Evolutionary conservation across 2,113 vertebrate species (phyloP), one percentile per base, ranked within the genome.

Genomic region (Campylorhamphus procurvoides): DNA sequence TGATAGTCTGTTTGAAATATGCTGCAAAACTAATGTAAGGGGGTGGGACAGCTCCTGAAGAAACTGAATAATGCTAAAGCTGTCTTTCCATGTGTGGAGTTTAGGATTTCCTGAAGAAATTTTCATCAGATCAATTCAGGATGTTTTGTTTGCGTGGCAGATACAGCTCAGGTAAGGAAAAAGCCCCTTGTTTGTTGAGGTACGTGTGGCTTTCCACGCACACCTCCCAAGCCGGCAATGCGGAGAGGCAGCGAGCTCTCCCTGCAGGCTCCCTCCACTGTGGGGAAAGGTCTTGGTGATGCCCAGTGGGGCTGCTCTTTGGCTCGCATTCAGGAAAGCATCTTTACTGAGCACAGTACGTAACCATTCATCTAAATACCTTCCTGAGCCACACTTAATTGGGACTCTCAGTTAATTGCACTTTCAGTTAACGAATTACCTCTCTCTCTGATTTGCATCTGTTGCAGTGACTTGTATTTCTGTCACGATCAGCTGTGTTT

Each of bases 71-170:
- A 33, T 66, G 10, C 72, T 93, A 47, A 92, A 46, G 23, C 37
- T 89, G 5, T 87, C 47, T 93, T 60, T 96, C 50, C 91, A 12
- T 50, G 33, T 68, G 3, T 18, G 88, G 88, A 24, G 14, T 92
- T 90, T 89, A 99, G 99, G 99, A 99, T 71, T 99, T 99, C 52
- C 97, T 99, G 81, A 95, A 96, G 92, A 98, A 97, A 0, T 98
- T 97, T 88, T 98, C 99, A 0, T 97, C 99, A 0, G 98, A 98
- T n/a, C 98, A 99, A 23, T 99, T 99, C 95, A 94, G 99, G 76
- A 98, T 99, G 97, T 99, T 99, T 96, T 99, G 99, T 79, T 95
- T 99, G 84, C 96, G 98, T 64, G 97, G 98, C 87, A 98, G 97
- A 74, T 99, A 99, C 97, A 98, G 98, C 98, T 98, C 99, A 98